Evolutionary conservation across 2,113 vertebrate genomes (phyloP).

Genomic region (Tachysurus fulvidraco): DNA sequence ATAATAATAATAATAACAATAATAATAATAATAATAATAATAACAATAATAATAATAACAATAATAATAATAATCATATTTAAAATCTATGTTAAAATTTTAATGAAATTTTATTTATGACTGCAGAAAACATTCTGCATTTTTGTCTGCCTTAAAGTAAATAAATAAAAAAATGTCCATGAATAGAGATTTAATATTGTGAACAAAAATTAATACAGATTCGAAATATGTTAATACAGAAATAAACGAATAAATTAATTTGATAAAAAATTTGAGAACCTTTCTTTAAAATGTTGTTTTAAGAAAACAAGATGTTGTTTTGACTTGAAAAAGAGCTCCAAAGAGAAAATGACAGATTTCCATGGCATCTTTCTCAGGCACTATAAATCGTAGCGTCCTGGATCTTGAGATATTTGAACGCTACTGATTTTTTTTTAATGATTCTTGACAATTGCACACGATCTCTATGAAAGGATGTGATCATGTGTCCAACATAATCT

Average conservation of each 20-base stretch:
- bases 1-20: no score
- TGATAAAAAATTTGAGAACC: not conserved
- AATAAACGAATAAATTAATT: not conserved
- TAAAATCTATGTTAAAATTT: not conserved
- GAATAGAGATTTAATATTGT: not conserved
- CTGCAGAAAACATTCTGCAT: no score
- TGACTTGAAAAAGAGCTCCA: not conserved
- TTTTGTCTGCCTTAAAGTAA: no score
- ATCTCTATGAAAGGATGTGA: not conserved
- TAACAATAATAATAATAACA: no score
- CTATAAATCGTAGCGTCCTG: not conserved
- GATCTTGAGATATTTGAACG: not conserved
- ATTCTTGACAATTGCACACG: no score
- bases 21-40: no score
- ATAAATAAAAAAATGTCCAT: not conserved
- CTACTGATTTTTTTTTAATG: not conserved
- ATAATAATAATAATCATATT: no score
- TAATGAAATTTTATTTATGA: not conserved
- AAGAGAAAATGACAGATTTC: not conserved
- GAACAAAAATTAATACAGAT: not conserved
- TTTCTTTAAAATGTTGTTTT: no score
- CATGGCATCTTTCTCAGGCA: not conserved
- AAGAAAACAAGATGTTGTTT: not conserved
- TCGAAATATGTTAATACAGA: not conserved
- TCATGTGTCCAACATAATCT: not conserved